Evolutionary conservation across 2,113 vertebrate genomes (phyloP).

Genomic region (Andinoacara biseriatus): DNA sequence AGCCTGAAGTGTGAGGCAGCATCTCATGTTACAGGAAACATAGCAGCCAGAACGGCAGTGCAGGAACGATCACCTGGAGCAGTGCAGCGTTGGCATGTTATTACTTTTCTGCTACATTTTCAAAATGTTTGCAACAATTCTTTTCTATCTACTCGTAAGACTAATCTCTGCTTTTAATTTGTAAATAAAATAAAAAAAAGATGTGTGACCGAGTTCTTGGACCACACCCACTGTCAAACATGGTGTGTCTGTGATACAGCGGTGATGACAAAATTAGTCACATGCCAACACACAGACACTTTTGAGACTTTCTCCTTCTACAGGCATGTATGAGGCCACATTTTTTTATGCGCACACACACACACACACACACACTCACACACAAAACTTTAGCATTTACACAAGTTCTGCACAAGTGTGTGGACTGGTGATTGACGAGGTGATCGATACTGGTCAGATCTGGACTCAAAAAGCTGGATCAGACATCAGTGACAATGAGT

Average conservation of each 20-base stretch:
- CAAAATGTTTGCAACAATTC: neutral
- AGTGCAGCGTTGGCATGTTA: neutral
- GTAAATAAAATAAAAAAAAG: neutral
- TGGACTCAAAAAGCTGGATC: neutral
- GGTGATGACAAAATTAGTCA: neutral
- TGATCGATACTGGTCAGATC: neutral
- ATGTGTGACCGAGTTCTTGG: neutral
- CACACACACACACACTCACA: no score
- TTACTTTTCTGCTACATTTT: neutral
- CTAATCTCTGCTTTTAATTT: neutral
- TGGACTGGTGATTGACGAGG: neutral
- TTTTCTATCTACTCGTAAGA: neutral
- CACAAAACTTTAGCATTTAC: neutral
- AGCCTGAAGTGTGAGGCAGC: neutral
- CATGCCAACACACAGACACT: neutral
- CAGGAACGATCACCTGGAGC: neutral
- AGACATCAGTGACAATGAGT: neutral
- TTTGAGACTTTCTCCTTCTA: neutral
- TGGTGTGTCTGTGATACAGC: neutral
- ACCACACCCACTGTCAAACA: neutral
- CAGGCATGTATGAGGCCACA: neutral
- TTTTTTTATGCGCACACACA: neutral
- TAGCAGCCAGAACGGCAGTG: neutral
- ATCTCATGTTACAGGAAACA: conserved; percentile 6
- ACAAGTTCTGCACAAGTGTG: neutral